These are phyloP conservation scores for Hemibagrus wyckioides DNA, from an alignment of 2,113 vertebrate genomes.

Conservation along the genomic window DNA sequence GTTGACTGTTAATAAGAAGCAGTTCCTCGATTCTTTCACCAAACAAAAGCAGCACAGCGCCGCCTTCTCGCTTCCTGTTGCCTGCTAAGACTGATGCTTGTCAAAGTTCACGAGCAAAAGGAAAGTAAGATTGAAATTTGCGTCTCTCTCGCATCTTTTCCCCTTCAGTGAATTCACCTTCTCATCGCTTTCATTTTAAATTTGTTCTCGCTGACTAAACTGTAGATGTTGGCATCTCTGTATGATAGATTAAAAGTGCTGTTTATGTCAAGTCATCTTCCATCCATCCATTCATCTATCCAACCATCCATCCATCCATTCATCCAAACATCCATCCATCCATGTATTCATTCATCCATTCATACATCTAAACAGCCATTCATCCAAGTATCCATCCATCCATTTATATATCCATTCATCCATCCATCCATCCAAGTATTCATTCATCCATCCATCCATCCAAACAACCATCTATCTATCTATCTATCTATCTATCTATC, in stretches of 20 bases:
- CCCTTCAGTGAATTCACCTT: background rate
- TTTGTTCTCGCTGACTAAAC: background rate
- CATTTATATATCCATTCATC: no score
- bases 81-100: background rate
- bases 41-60: background rate
- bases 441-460: no score
- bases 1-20: background rate
- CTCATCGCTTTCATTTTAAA: background rate
- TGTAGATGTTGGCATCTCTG: background rate
- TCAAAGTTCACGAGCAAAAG: background rate
- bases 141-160: background rate
- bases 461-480: no score
- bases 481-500: no score
- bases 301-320: no score
- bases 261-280: background rate
- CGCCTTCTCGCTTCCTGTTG: no score
- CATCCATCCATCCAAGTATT: no score
- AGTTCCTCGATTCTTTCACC: background rate
- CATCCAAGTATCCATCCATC: no score
- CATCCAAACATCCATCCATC: background rate
- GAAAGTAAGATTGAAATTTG: background rate
- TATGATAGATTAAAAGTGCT: constrained; percentile 9
- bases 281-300: no score
- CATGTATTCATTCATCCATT: background rate
- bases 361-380: no score